These are phyloP conservation scores for Platycercus adscitus DNA, from an alignment of 2,113 vertebrate genomes.

Conservation along the genomic window DNA sequence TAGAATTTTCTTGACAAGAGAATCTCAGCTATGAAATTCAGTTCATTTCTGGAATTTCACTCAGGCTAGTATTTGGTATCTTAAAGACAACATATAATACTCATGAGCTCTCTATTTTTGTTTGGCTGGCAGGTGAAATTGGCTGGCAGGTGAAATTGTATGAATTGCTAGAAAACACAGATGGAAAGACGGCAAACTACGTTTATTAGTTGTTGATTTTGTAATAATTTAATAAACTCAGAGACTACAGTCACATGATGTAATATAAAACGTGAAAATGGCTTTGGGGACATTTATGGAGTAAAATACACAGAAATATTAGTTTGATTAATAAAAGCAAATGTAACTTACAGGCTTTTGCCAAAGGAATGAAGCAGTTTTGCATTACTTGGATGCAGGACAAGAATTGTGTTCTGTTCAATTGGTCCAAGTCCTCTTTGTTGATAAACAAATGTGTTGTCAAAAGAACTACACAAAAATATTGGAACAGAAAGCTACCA, in stretches of 20 bases:
- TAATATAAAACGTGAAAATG: neutral
- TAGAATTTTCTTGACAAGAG: neutral
- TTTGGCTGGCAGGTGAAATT: neutral
- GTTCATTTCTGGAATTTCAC: neutral
- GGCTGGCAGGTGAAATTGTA: neutral
- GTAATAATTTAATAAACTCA: neutral
- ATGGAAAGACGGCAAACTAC: neutral
- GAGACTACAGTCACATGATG: neutral
- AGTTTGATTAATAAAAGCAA: neutral
- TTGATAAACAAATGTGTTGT: conserved; percentile 85
- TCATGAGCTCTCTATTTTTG: neutral
- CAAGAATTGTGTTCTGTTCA: conserved; percentile 90
- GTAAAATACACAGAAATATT: neutral
- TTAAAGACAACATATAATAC: neutral
- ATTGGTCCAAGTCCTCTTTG: conserved; percentile 90
- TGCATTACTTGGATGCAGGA: conserved; percentile 84
- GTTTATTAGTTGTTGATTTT: neutral
- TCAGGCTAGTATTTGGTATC: neutral
- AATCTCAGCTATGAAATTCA: neutral
- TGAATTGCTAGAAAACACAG: neutral
- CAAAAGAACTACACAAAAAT: conserved; percentile 85
- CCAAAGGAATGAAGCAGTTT: conserved; percentile 85
- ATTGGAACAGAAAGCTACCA: conserved; percentile 25
- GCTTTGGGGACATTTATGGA: neutral
- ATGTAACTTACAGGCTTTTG: conserved; percentile 85